phyloP scores from a whole-genome alignment of 2,113 vertebrate genomes.

The human (Homo sapiens) region DNA sequence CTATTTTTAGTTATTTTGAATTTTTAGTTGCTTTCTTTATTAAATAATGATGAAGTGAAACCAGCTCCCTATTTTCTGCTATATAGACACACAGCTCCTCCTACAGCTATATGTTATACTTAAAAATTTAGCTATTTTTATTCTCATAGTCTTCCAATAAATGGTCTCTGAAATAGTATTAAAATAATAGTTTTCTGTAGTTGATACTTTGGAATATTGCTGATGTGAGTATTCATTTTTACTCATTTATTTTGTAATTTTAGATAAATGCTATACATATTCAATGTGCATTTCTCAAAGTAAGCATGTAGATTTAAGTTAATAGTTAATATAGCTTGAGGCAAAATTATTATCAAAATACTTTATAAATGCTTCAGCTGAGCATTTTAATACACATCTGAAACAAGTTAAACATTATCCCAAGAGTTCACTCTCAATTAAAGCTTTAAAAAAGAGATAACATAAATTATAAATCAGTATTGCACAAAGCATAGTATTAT shows the following conservation, averaged over 20 bases:
- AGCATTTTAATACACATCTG: not conserved
- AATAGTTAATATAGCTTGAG: not conserved
- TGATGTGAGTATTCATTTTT: not conserved
- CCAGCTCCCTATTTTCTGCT: not conserved
- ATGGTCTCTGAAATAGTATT: not conserved
- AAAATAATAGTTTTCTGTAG: not conserved
- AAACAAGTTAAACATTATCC: conserved; percentile 33
- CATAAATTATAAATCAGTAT: conserved; percentile 56
- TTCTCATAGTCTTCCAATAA: not conserved
- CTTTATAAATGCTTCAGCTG: not conserved
- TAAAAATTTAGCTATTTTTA: not conserved
- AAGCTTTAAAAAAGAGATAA: conserved; percentile 46
- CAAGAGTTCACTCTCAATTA: conserved; percentile 46
- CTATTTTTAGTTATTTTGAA: not conserved
- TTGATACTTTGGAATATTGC: not conserved
- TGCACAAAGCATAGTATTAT: conserved; percentile 25
- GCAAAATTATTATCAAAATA: conserved; percentile 41
- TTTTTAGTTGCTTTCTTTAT: not conserved
- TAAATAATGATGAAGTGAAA: not conserved
- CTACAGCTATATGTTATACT: conserved; percentile 29
- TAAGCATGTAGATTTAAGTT: not conserved
- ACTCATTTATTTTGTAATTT: conserved; percentile 25
- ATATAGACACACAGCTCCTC: not conserved
- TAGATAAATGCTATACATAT: not conserved
- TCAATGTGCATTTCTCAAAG: not conserved